Percentiles rank a stretch among this genome's conserved stretches.
Evolutionary conservation across 2,113 vertebrate genomes (phyloP).

Genomic region (Bufo gargarizans): DNA sequence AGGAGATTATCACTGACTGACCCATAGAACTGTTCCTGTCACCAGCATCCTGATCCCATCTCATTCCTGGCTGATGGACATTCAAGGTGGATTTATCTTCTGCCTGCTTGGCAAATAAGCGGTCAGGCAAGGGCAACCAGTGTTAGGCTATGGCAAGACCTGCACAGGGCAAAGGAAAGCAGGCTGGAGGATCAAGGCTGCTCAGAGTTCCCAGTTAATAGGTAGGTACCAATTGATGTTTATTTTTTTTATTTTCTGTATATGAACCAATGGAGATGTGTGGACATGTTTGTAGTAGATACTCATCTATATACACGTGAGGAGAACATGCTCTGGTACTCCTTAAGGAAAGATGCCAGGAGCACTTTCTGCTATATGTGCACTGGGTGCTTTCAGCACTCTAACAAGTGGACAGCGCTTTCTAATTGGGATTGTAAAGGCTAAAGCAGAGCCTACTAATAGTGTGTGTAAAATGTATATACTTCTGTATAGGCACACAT

Average conservation of each 20-base stretch:
- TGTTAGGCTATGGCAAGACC: constrained; percentile 53
- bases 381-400: constrained; percentile 45
- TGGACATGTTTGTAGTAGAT: neutral
- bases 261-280: neutral
- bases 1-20: constrained; percentile 37
- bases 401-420: constrained; percentile 55
- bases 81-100: constrained; percentile 51
- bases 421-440: neutral
- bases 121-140: constrained; percentile 50
- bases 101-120: constrained; percentile 25
- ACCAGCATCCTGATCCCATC: neutral
- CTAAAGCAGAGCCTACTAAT: neutral
- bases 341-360: neutral
- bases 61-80: constrained; percentile 5
- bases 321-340: neutral
- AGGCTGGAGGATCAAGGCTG: constrained; percentile 34
- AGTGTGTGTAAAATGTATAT: neutral
- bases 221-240: constrained; percentile 21
- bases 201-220: constrained; percentile 48
- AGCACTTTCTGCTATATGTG: neutral
- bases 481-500: neutral
- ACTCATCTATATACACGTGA: constrained; percentile 32
- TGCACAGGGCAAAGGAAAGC: constrained; percentile 40
- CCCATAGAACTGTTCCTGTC: constrained; percentile 26
- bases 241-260: neutral